Evolutionary conservation across 2,888 invertebrate species (phyloP).

Genomic region (Agelastica alni): DNA sequence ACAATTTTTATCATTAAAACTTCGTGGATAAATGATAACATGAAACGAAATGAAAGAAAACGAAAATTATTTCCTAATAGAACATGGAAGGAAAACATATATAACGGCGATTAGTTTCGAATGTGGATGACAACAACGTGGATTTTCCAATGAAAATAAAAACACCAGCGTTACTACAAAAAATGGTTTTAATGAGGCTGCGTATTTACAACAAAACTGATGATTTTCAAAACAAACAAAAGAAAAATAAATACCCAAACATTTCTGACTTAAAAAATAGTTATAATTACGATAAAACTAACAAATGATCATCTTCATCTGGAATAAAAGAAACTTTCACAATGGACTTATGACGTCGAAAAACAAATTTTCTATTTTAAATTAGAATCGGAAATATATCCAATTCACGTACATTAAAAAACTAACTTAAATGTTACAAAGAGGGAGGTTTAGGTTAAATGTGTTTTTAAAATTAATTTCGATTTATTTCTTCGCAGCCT

Average conservation of each 20-base stretch:
- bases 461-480: slow-evolving; percentile 2
- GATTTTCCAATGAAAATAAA: too few species aligned
- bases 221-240: slow-evolving; percentile 44
- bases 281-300: slow-evolving; percentile 35
- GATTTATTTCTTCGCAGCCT: slow-evolving; percentile 65
- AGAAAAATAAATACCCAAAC: slow-evolving; percentile 47
- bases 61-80: too few species aligned
- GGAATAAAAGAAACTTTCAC: slow-evolving; percentile 32
- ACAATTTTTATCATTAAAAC: too few species aligned
- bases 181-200: slow-evolving; percentile 54
- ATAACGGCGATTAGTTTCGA: too few species aligned
- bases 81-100: too few species aligned
- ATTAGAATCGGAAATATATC: slow-evolving; percentile 15
- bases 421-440: slow-evolving; percentile 23
- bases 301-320: slow-evolving; percentile 27
- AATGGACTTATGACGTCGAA: slow-evolving; percentile 20
- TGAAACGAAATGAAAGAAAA: too few species aligned
- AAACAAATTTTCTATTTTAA: slow-evolving; percentile 22
- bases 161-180: slow-evolving; percentile 37
- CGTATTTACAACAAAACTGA: slow-evolving; percentile 51
- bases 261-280: slow-evolving; percentile 33
- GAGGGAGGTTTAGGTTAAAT: slow-evolving; percentile 9
- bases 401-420: slow-evolving; percentile 26
- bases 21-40: too few species aligned
- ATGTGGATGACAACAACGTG: too few species aligned